Base-by-base conservation (phyloP, 2,113 vertebrate genomes). In the Poicephalus gulielmi region DNA sequence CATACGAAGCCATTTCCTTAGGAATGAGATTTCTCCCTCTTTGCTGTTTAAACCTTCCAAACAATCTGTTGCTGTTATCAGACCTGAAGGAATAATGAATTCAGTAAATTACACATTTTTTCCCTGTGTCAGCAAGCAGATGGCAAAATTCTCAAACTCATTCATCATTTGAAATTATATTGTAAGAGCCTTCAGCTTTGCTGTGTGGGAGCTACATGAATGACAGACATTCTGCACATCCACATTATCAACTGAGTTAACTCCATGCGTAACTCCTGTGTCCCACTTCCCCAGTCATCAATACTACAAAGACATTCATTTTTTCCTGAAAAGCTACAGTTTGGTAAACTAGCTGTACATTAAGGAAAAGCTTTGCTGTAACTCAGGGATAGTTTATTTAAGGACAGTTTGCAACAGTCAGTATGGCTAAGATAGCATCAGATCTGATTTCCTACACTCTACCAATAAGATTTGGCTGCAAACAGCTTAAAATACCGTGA, bases 71-170 rank as follows among this genome's bases (percentile, higher is more conserved):
- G 83, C 88, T 86, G 57, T 86, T 94, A 90, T 89, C 80, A 86
- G 83, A 95, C 92, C 81, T 94, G 91, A 97, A 96, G 86, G 66
- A 97, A 95, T 95, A 97, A 97, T 87, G 86, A 96, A 96, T 94
- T 92, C 94, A 75, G 85, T 71, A 88, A 94, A 90, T 96, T 96
- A 95, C 44, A 92, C 68, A 60, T 94, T 96, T 96, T 96, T 95
- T 96, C 62, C 85, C 73, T 90, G 41, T 93, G 93, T 97, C 95
- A 96, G 94, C 94, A 96, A 96, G 83, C 95, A 97, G 95, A 95
- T 97, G 96, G 94, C 68, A 96, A 90, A 96, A 95, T 93, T 95
- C 94, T 93, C 43, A 90, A 93, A 93, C 92, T 94, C 96, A 96
- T 97, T 93, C 96, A 96, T 95, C 93, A 95, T 94, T 95, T 90